phyloP scores from a whole-genome alignment of 1,140 invertebrate species.

The Thaumatotibia leucotreta region DNA sequence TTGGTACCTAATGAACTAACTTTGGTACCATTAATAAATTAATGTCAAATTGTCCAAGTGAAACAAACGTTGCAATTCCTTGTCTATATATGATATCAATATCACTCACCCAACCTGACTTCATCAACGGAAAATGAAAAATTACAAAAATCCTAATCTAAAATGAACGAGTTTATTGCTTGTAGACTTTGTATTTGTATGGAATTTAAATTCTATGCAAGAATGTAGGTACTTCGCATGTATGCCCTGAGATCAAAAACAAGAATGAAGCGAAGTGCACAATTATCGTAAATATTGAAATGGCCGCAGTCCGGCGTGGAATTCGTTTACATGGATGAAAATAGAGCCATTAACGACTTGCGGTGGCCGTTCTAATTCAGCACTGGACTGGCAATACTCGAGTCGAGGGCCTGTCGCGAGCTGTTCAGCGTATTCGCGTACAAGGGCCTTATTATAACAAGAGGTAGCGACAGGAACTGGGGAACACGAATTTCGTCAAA shows the following conservation, averaged over 20 bases:
- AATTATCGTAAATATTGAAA: background rate
- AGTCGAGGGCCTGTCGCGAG: background rate
- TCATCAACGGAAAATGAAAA: too few relatives aligned
- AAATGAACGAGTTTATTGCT: too few relatives aligned
- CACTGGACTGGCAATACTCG: background rate
- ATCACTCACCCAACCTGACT: too few relatives aligned
- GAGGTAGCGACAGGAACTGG: background rate
- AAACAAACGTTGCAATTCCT: too few relatives aligned
- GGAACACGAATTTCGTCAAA: background rate
- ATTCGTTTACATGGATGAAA: background rate
- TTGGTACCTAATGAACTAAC: too few relatives aligned
- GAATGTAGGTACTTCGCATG: background rate
- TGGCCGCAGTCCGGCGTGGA: background rate
- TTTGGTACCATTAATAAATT: too few relatives aligned
- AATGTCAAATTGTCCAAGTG: too few relatives aligned
- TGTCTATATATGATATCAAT: too few relatives aligned
- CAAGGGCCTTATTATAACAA: constrained; percentile 3
- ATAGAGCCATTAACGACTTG: background rate
- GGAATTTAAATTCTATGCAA: background rate
- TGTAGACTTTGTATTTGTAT: background rate
- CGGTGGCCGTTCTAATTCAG: background rate
- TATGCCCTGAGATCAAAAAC: background rate
- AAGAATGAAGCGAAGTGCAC: background rate
- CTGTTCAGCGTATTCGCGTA: constrained; percentile 3
- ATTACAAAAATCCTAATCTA: too few relatives aligned